Conservation (phyloP, 2,113 vertebrate species). For the Accipiter virgatus region DNA sequence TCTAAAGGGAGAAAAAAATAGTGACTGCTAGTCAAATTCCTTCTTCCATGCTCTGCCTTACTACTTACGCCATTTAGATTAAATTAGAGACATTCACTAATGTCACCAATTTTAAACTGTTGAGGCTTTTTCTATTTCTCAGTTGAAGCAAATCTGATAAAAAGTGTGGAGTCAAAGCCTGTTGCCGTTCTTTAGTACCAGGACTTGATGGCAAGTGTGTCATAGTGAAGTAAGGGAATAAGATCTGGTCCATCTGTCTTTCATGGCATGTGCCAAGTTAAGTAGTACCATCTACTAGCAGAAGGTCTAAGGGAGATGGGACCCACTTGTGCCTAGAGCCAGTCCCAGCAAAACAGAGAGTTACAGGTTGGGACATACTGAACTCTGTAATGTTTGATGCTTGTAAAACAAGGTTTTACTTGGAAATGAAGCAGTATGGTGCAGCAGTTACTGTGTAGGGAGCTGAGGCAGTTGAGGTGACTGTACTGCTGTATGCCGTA, state of each 20-base stretch:
- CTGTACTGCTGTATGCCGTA: neutral
- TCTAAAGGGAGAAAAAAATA: neutral
- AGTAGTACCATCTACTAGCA: neutral
- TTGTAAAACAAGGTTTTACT: neutral
- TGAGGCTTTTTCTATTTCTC: neutral
- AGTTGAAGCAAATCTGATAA: neutral
- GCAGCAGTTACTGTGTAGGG: neutral
- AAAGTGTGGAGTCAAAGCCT: neutral
- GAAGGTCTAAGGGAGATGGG: neutral
- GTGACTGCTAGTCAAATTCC: neutral
- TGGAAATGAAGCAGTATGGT: neutral
- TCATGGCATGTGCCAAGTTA: neutral
- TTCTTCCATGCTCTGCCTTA: neutral
- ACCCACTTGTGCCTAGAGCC: neutral
- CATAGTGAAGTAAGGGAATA: neutral
- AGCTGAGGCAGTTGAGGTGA: neutral
- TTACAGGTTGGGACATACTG: neutral
- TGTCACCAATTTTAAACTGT: neutral
- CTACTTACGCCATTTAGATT: neutral
- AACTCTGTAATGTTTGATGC: neutral
- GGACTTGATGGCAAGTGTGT: neutral
- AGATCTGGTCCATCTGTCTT: neutral
- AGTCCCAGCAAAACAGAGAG: neutral
- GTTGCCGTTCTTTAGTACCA: neutral
- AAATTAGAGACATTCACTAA: neutral